These are phyloP conservation scores for Scelioninae gen. 2 DNA, from an alignment of 2,888 invertebrate genomes.

Conservation along the genomic window DNA sequence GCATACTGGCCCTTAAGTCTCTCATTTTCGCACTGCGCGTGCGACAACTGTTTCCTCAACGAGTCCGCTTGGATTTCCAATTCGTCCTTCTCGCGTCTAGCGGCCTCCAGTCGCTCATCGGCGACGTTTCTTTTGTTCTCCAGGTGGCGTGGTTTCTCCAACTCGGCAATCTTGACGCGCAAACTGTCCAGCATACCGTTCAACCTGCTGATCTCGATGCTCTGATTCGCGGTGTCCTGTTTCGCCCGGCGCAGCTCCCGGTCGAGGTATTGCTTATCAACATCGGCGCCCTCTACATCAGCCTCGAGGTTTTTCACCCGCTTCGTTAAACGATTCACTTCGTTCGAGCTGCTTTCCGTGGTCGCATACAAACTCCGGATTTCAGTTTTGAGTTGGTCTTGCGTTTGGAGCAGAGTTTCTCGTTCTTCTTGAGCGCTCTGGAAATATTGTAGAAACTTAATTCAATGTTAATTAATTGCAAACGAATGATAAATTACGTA, in stretches of 20 bases:
- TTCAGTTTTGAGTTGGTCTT: conserved; percentile 86
- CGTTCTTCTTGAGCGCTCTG: conserved; percentile 87
- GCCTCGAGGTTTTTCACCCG: conserved; percentile 84
- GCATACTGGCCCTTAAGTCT: conserved; percentile 82
- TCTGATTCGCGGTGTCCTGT: conserved; percentile 84
- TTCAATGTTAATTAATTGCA: too few species aligned
- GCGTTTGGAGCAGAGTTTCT: conserved; percentile 83
- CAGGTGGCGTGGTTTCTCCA: conserved; percentile 82
- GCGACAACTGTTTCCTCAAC: conserved; percentile 82
- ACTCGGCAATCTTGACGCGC: conserved; percentile 86
- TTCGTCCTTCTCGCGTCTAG: conserved; percentile 84
- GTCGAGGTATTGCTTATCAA: conserved; percentile 85
- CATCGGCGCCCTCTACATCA: conserved; percentile 83
- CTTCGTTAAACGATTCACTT: conserved; percentile 82
- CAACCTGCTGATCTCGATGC: conserved; percentile 87
- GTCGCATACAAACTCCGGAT: conserved; percentile 80
- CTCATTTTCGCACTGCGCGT: conserved; percentile 82
- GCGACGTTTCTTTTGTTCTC: conserved; percentile 80
- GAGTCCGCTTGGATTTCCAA: conserved; percentile 82
- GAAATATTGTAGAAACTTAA: conserved; percentile 29
- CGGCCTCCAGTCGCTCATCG: conserved; percentile 82
- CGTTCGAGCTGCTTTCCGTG: conserved; percentile 79
- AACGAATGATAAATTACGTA: too few species aligned
- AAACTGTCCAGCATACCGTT: conserved; percentile 89
- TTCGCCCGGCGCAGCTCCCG: conserved; percentile 83